Evolutionary conservation across 2,113 vertebrate species (phyloP).

Genomic region (Mustelus asterias): DNA sequence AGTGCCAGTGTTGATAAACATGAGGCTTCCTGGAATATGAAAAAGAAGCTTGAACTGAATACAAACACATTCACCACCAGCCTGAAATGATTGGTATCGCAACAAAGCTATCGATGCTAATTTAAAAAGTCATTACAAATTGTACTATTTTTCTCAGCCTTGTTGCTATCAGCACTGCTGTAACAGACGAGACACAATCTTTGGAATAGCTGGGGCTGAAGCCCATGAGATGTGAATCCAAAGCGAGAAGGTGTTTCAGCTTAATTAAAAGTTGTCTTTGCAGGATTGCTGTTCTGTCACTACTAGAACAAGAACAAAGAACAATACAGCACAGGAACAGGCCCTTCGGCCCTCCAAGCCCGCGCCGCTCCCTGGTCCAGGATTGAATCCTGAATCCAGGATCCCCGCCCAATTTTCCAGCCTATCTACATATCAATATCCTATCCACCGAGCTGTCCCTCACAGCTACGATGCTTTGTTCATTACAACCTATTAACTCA

Average conservation of each 20-base stretch:
- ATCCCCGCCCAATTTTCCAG: too few relatives aligned
- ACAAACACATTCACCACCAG: background rate
- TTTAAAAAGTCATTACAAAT: background rate
- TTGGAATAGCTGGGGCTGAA: background rate
- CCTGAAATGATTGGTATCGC: background rate
- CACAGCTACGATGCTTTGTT: too few relatives aligned
- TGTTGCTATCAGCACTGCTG: background rate
- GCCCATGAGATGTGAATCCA: background rate
- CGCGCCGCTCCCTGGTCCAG: too few relatives aligned
- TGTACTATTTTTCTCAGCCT: background rate
- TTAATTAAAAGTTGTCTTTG: background rate
- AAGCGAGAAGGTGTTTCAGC: background rate
- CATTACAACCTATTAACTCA: too few relatives aligned
- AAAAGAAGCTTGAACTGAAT: background rate
- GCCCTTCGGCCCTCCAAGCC: too few relatives aligned
- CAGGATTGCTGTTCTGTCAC: background rate
- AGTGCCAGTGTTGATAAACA: background rate
- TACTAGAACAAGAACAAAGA: too few relatives aligned
- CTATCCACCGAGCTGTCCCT: too few relatives aligned
- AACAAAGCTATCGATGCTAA: background rate
- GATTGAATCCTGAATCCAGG: too few relatives aligned
- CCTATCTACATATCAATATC: too few relatives aligned
- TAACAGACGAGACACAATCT: background rate
- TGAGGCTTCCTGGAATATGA: background rate
- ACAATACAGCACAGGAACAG: too few relatives aligned